Evolutionary conservation across 2,113 vertebrate genomes (phyloP).

Genomic region (Pterocles orientalis): DNA sequence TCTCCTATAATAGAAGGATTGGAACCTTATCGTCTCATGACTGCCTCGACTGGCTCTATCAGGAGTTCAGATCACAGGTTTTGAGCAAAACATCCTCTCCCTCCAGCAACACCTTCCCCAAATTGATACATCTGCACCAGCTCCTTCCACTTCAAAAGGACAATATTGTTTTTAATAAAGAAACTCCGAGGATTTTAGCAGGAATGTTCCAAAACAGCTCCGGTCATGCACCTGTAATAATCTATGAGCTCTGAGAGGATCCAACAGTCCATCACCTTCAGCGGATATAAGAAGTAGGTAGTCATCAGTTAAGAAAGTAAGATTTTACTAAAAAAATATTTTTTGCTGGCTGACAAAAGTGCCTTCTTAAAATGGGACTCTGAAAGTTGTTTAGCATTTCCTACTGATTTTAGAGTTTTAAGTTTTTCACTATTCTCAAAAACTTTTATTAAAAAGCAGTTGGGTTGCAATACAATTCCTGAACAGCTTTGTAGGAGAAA

Average conservation of each 20-base stretch:
- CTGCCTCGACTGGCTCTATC: neutral
- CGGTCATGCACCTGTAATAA: too few relatives aligned
- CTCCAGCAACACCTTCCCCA: neutral
- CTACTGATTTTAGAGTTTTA: neutral
- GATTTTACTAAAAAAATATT: neutral
- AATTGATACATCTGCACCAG: neutral
- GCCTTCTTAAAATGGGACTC: neutral
- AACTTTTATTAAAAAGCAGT: neutral
- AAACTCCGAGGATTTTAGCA: neutral
- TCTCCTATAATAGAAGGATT: neutral
- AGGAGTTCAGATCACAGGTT: neutral
- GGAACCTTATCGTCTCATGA: neutral
- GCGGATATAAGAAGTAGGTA: neutral
- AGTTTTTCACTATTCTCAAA: neutral
- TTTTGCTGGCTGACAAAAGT: neutral
- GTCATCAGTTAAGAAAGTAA: neutral
- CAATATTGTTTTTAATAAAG: neutral
- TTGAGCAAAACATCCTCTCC: neutral
- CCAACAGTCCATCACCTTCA: neutral
- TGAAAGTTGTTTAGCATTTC: neutral
- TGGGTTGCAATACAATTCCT: neutral
- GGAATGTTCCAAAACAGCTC: neutral
- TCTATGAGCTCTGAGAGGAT: neutral
- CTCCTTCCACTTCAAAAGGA: neutral
- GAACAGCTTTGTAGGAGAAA: neutral